phyloP scores from a whole-genome alignment of 2,888 invertebrate genomes.

The Lamellibrachia columna region DNA sequence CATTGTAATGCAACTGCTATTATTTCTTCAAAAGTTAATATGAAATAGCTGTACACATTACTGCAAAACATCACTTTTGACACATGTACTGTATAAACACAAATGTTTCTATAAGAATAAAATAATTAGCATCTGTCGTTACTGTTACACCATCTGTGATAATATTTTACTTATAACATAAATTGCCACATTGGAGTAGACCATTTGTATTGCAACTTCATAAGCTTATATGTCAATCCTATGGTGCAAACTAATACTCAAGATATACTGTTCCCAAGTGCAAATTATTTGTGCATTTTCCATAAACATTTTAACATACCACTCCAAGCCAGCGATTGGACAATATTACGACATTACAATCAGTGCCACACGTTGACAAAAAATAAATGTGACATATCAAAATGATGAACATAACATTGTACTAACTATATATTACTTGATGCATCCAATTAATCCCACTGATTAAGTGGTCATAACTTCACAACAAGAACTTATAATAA shows the following conservation, averaged over 20 bases:
- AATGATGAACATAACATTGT: background rate
- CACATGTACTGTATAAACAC: background rate
- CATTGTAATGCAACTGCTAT: no score
- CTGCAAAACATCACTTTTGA: background rate
- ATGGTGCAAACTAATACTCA: background rate
- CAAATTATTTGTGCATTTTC: background rate
- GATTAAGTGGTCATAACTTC: background rate
- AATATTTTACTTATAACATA: background rate
- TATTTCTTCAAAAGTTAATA: background rate
- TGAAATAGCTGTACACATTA: background rate
- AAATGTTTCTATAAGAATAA: background rate
- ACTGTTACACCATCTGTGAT: background rate
- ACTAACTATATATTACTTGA: background rate
- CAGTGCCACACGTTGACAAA: background rate
- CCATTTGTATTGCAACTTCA: background rate
- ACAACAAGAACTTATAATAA: background rate
- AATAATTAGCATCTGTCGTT: background rate
- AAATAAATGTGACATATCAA: conserved; percentile 1
- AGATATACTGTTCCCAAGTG: background rate
- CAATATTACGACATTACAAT: conserved; percentile 2
- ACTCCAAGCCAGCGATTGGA: background rate
- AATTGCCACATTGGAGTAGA: background rate
- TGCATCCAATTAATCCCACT: background rate
- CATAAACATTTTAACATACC: background rate
- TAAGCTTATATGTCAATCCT: background rate